These are phyloP conservation scores for Deroptyus accipitrinus DNA, from an alignment of 2,113 vertebrate genomes.

Conservation along the genomic window DNA sequence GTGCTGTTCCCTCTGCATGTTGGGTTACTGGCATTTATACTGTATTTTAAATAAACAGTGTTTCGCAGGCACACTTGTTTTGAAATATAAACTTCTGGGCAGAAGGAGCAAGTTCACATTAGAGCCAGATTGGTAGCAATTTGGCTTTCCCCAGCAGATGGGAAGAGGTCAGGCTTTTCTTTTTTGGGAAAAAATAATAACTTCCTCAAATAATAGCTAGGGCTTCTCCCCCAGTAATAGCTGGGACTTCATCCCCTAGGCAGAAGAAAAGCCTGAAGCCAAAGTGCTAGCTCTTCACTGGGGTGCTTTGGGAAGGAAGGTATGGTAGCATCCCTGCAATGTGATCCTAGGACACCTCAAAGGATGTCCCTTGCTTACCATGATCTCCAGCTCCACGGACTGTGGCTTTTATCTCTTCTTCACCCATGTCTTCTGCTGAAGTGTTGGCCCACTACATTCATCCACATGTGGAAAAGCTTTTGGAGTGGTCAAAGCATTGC, in stretches of 20 bases:
- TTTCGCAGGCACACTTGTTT: slow-evolving; percentile 29
- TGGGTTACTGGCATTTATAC: slow-evolving; percentile 24
- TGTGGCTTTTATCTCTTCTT: background rate
- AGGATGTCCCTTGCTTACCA: accelerated
- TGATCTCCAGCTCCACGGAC: background rate
- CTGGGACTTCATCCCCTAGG: background rate
- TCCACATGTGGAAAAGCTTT: background rate
- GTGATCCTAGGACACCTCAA: background rate
- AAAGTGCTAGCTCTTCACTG: background rate
- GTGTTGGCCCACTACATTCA: background rate
- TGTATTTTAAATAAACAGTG: slow-evolving; percentile 49
- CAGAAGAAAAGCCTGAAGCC: background rate
- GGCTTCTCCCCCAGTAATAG: background rate
- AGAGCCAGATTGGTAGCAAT: background rate
- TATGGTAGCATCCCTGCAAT: accelerated
- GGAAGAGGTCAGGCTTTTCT: background rate
- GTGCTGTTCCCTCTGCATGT: background rate
- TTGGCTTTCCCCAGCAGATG: background rate
- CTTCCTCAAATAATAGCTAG: background rate
- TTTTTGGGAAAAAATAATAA: background rate
- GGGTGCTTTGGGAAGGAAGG: background rate
- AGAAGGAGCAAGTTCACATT: background rate
- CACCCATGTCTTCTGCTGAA: background rate
- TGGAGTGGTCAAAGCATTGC: background rate
- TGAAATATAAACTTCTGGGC: slow-evolving; percentile 52